Base-by-base conservation (phyloP, 2,113 vertebrate species). In the Leucosticte australis region DNA sequence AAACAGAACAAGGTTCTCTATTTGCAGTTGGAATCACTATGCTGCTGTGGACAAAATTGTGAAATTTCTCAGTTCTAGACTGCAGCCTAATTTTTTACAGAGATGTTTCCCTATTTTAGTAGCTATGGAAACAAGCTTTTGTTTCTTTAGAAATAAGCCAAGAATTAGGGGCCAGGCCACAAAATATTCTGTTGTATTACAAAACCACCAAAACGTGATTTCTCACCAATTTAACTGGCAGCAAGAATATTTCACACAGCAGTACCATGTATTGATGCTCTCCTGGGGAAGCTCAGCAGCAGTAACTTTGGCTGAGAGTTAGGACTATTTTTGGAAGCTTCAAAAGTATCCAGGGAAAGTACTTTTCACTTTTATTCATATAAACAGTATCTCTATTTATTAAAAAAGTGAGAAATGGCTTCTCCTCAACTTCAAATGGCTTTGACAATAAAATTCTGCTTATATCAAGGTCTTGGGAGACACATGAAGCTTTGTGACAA, bases 311-410 rank as follows among this genome's bases (percentile, higher is more conserved):
- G 88, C 94, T 88, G 44, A 73, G 59, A 76, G 41, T 94, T 92
- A 64, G 56, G 79, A 91, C 77, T 95, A 97, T 97, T 97, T 94
- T 89, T 96, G 88, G 96, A 94, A 92, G n/a, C 71, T 96, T 95
- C 81, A 73, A 69, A 95, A 89, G 67, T 73, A 93, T 85, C 95
- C 64, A 89, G 95, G 74, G 87, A 83, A 95, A 96, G 89, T 90
- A 44, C 75, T 80, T 96, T 90, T 92, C 74, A 87, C 82, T 94
- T 95, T 92, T 96, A 97, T 97, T 97, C 94, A 95, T 92, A 92
- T 87, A 92, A 97, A 97, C 73, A 94, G 41, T 90, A 96, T 88
- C 84, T 46, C 93, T 96, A 91, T 94, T 93, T 96, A 96, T 97
- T 96, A 83, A 96, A 97, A 97, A 97, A 96, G 79, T 90, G 93